Evolutionary conservation across 1,140 invertebrate species (phyloP).

Genomic region (Rhyzopertha dominica): DNA sequence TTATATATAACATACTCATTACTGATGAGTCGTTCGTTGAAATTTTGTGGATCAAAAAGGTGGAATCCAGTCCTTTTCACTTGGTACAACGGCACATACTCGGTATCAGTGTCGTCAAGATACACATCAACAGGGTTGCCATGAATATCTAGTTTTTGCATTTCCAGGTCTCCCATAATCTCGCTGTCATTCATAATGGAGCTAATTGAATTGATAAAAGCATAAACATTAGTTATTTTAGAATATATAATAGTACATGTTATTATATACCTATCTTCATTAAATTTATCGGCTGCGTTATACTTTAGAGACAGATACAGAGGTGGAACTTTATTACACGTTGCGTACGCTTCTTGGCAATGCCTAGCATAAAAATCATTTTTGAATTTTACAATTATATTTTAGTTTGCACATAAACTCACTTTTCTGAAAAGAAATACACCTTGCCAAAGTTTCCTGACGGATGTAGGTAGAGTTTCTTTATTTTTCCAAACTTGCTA

Average conservation of each 20-base stretch:
- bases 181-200: not conserved
- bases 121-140: slow-evolving; percentile 5
- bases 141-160: not conserved
- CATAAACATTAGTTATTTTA: not conserved
- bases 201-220: not conserved
- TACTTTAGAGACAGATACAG: not conserved
- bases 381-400: slow-evolving; percentile 4
- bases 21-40: slow-evolving; percentile 2
- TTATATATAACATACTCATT: slow-evolving; percentile 4
- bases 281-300: not conserved
- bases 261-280: not conserved
- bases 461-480: slow-evolving; percentile 13
- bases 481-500: slow-evolving; percentile 17
- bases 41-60: slow-evolving; percentile 22
- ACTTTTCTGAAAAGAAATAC: slow-evolving; percentile 10
- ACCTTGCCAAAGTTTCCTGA: slow-evolving; percentile 15
- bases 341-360: too few species aligned
- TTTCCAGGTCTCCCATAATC: not conserved
- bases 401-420: slow-evolving; percentile 13
- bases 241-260: too few species aligned
- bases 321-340: too few species aligned
- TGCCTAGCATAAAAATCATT: not conserved
- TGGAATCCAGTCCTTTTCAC: slow-evolving; percentile 22
- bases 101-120: slow-evolving; percentile 11
- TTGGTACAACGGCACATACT: slow-evolving; percentile 19